Evolutionary conservation across 1,140 invertebrate species (phyloP), one percentile per base, ranked within the genome.

Genomic region (Protaetia brevitarsis): DNA sequence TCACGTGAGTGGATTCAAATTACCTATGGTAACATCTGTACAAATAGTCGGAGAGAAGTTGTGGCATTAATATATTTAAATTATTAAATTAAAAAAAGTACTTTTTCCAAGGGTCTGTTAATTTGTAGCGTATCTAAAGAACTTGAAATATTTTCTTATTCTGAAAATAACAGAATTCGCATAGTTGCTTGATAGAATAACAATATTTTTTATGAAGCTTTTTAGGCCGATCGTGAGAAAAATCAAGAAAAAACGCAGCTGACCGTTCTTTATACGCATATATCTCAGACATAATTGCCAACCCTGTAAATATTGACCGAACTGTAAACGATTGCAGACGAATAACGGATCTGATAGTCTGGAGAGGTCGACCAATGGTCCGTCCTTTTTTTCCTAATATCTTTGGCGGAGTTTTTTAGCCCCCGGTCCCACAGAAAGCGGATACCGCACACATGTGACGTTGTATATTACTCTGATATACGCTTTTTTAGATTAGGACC

Each of bases 371-470:
- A 66, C 31, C 56, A 61, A 51, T 21, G 64, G 31, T 60, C 64
- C 31, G 37, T 59, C 57, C 21, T 3, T 37, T 37, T 37, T 37
- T 37, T 37, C 16, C 41, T 45, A 19, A 45, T 21, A 45, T 45
- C 41, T 45, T 45, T 21, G 41, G 41, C 58, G n/a, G n/a, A 51
- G 56, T 66, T 66, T 66, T 66, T 66, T 66, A 66, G 29, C 64
- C 64, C 29, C 29, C 29, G 64, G 60, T 66, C 64, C 64, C 64
- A 66, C 64, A 56, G 64, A 58, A 66, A 66, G 21, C 64, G 64
- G 64, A 66, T 66, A 66, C 64, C 41, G 61, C 41, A 51, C 64
- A 66, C 64, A 66, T 66, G 64, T 66, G 64, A 56, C n/a, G n/a
- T n/a, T 60, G n/a, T 58, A 58, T 58, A 58, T 58, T 58, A 30